Evolutionary conservation across 2,888 invertebrate genomes (phyloP).

Genomic region (Callyntrura sp.): DNA sequence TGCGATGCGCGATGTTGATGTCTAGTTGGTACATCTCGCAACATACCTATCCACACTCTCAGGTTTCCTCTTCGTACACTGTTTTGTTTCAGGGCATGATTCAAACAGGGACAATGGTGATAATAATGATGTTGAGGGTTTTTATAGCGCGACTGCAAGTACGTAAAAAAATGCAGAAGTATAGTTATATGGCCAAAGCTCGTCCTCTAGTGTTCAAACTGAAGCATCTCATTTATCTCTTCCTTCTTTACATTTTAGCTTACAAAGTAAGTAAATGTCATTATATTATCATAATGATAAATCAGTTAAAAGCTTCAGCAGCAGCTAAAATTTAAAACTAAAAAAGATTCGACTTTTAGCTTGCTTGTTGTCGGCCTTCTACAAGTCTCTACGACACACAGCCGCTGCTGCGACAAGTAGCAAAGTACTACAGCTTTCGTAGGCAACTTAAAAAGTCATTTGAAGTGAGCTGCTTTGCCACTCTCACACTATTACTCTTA

Average conservation of each 20-base stretch:
- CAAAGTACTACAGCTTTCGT: neutral
- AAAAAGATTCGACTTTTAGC: neutral
- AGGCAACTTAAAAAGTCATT: slow-evolving; percentile 21
- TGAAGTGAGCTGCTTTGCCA: neutral
- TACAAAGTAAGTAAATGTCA: neutral
- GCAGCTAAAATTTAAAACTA: neutral
- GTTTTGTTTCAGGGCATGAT: neutral
- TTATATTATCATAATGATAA: neutral
- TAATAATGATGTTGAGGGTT: neutral
- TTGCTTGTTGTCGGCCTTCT: neutral
- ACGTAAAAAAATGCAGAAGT: slow-evolving; percentile 9
- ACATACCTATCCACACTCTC: no score
- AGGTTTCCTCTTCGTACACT: no score
- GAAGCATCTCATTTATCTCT: slow-evolving; percentile 5
- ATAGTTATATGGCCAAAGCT: neutral
- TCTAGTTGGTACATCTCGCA: no score
- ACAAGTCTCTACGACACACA: neutral
- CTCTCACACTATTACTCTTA: neutral
- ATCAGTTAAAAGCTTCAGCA: neutral
- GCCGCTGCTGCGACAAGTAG: neutral
- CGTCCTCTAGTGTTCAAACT: neutral
- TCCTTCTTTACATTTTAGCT: neutral
- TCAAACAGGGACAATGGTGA: slow-evolving; percentile 3
- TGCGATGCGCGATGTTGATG: neutral
- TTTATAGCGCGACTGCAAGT: neutral